Conservation (phyloP, 2,888 invertebrate species). For the Pyrrhia umbra region DNA sequence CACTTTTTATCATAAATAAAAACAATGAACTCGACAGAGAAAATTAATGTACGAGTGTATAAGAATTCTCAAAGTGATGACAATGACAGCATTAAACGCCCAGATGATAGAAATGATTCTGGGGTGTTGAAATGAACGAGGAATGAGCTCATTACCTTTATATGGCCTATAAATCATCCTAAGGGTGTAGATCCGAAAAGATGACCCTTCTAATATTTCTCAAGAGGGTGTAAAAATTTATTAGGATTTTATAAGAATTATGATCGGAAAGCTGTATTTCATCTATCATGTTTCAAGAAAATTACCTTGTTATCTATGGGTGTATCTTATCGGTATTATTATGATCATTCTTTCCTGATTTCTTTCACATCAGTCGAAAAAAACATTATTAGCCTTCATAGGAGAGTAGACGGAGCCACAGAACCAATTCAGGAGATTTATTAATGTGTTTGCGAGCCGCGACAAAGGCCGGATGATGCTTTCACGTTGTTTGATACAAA, state of each 20-base stretch:
- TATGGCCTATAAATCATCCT: constrained; percentile 65
- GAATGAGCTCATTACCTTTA: constrained; percentile 63
- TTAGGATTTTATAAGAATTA: constrained; percentile 59
- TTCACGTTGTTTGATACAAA: constrained; percentile 66
- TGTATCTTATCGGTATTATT: constrained; percentile 32
- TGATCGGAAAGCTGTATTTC: constrained; percentile 53
- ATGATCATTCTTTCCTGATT: constrained; percentile 31
- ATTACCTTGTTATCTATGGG: constrained; percentile 33
- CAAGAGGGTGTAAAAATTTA: constrained; percentile 66
- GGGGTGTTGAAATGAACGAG: constrained; percentile 29
- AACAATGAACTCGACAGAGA: constrained; percentile 22
- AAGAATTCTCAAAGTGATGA: constrained; percentile 25
- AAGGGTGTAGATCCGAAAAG: constrained; percentile 59
- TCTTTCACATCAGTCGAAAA: constrained; percentile 52
- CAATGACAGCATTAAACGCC: constrained; percentile 21
- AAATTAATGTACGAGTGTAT: constrained; percentile 28
- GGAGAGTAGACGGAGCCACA: constrained; percentile 58
- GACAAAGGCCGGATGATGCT: constrained; percentile 64
- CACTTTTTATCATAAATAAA: constrained; percentile 35
- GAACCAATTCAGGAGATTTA: constrained; percentile 76
- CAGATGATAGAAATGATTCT: constrained; percentile 25
- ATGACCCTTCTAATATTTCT: constrained; percentile 62
- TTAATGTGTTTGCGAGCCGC: constrained; percentile 76
- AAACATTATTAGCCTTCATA: constrained; percentile 61
- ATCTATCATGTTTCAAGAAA: constrained; percentile 34